Conservation (phyloP, 2,113 vertebrate genomes). For the Bufo gargarizans region DNA sequence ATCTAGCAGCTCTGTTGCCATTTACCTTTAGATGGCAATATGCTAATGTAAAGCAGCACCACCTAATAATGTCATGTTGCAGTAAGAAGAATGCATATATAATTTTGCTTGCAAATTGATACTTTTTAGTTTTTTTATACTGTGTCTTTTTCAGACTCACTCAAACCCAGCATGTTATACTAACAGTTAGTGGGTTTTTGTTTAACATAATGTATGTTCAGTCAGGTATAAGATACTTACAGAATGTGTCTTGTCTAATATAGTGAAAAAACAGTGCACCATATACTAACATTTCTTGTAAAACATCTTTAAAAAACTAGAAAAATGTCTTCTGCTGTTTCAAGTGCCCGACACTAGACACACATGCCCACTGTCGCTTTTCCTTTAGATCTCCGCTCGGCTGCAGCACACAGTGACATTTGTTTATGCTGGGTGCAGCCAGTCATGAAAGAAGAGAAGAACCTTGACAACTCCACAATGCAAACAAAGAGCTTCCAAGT, state of each 20-base stretch:
- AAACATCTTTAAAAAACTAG: background rate
- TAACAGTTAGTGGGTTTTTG: background rate
- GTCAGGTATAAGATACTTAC: background rate
- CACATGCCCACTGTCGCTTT: conserved; percentile 46
- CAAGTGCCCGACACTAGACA: conserved; percentile 37
- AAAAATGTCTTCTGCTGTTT: conserved; percentile 1
- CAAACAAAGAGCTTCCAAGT: conserved; percentile 49
- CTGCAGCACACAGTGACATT: conserved; percentile 60
- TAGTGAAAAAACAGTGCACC: background rate
- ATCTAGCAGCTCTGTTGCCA: too few relatives aligned
- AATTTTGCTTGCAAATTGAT: too few relatives aligned
- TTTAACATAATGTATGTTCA: background rate
- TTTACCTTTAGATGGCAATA: too few relatives aligned
- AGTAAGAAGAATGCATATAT: too few relatives aligned
- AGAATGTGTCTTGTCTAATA: background rate
- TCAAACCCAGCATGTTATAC: background rate
- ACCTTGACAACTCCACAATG: conserved; percentile 61
- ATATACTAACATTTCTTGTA: background rate
- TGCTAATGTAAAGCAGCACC: too few relatives aligned
- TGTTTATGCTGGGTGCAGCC: conserved; percentile 64
- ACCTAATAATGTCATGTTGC: too few relatives aligned
- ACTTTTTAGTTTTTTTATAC: background rate
- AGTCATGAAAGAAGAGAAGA: conserved; percentile 62
- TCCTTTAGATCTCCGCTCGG: conserved; percentile 22
- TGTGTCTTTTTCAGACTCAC: background rate